phyloP scores from a whole-genome alignment of 1,140 invertebrate genomes.

The Mesaphorura yosii region DNA sequence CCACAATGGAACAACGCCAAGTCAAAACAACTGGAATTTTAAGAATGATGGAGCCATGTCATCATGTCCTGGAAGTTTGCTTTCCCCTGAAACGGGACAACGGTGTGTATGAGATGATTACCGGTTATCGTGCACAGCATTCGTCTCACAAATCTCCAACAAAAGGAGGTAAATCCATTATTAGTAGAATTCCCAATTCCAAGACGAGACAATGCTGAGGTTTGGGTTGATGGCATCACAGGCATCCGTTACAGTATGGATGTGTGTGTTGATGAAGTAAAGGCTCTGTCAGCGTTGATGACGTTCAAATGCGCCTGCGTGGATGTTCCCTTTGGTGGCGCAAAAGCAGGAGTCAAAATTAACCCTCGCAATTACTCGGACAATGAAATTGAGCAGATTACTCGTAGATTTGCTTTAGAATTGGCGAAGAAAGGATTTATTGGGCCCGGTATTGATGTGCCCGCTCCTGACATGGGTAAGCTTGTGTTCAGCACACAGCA shows the following conservation, averaged over 20 bases:
- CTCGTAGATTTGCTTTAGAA: conserved; percentile 89
- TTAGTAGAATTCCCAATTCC: too few species aligned
- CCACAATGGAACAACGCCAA: conserved; percentile 70
- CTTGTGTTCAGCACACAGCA: too few species aligned
- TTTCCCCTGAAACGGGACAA: conserved; percentile 91
- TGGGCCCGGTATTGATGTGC: conserved; percentile 92
- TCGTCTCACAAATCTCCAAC: conserved; percentile 90
- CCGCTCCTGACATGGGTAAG: conserved; percentile 51
- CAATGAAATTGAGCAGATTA: conserved; percentile 96
- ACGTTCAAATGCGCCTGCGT: conserved; percentile 64
- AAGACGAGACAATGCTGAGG: background rate
- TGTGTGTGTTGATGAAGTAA: conserved; percentile 83
- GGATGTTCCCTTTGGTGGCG: conserved; percentile 62
- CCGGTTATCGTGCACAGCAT: conserved; percentile 93
- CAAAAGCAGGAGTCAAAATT: conserved; percentile 96
- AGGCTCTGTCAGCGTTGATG: conserved; percentile 94
- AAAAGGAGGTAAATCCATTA: conserved; percentile 70
- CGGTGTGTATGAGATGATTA: conserved; percentile 93
- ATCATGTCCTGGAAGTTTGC: conserved; percentile 84
- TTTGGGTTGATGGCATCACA: conserved; percentile 39
- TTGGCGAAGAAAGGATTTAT: conserved; percentile 99
- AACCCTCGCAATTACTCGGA: conserved; percentile 91
- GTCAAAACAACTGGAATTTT: conserved; percentile 86
- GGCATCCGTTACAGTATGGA: conserved; percentile 95
- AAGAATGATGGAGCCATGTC: conserved; percentile 85